A percentile compares a stretch with the other conserved stretches of the same genome.
Evolutionary conservation across 2,888 invertebrate genomes (phyloP).

Genomic region (Caprella mutica): DNA sequence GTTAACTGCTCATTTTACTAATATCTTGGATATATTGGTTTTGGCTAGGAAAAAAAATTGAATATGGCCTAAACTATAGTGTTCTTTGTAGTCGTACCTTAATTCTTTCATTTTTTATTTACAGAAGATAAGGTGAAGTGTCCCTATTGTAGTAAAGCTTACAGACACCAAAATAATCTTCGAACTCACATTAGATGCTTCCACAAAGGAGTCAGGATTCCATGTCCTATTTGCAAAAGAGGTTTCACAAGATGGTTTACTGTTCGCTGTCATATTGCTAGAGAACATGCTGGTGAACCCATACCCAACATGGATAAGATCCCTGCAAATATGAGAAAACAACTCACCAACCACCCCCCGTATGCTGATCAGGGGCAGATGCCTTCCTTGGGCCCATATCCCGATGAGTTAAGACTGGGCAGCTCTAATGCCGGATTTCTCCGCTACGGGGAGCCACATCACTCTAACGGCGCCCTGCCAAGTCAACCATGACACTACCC

Average conservation of each 20-base stretch:
- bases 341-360: constrained; percentile 7
- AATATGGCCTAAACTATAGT: too few relatives aligned
- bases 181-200: constrained; percentile 34
- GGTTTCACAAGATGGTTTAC: constrained; percentile 34
- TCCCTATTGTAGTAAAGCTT: constrained; percentile 31
- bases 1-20: too few relatives aligned
- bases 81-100: too few relatives aligned
- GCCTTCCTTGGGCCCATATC: neutral
- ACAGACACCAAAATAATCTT: constrained; percentile 33
- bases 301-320: constrained; percentile 28
- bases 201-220: constrained; percentile 33
- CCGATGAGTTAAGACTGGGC: neutral
- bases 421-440: neutral
- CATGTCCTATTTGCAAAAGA: constrained; percentile 33
- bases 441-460: neutral
- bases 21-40: too few relatives aligned
- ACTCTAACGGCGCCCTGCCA: neutral
- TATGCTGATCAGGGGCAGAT: neutral
- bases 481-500: constrained; percentile 10
- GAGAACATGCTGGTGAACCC: constrained; percentile 32
- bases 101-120: neutral
- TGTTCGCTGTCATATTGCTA: constrained; percentile 32
- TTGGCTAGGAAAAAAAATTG: too few relatives aligned
- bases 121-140: constrained; percentile 32
- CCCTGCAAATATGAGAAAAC: constrained; percentile 28